phyloP scores from a whole-genome alignment of 1,140 invertebrate species.

The Alviniconcha marisindica region DNA sequence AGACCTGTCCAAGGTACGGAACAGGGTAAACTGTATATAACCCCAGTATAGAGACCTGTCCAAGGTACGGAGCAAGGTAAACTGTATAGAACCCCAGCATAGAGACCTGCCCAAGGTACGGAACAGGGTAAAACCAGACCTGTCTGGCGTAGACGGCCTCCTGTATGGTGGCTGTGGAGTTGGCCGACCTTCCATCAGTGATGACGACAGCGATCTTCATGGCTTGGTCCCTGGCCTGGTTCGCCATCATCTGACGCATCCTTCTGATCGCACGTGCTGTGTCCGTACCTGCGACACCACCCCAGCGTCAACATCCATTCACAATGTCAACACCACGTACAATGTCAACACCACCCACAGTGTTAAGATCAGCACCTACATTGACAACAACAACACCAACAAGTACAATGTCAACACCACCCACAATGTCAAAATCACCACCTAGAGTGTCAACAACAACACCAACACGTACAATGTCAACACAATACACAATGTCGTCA shows the following conservation, averaged over 20 bases:
- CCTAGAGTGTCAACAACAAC: no score
- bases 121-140: no score
- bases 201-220: slow-evolving; percentile 62
- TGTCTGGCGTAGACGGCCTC: slow-evolving; percentile 49
- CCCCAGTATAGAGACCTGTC: no score
- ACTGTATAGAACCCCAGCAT: no score
- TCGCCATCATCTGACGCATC: slow-evolving; percentile 54
- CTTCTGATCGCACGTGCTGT: slow-evolving; percentile 60
- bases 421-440: no score
- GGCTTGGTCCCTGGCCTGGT: slow-evolving; percentile 50
- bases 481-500: no score
- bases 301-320: background rate
- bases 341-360: background rate
- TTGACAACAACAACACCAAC: background rate
- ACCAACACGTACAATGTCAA: no score
- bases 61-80: no score
- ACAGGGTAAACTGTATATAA: no score
- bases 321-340: background rate
- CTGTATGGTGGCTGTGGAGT: slow-evolving; percentile 47
- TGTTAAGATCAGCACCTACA: background rate
- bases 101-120: no score
- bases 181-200: slow-evolving; percentile 61
- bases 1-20: no score
- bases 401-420: background rate
- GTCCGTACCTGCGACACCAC: slow-evolving; percentile 60